Evolutionary conservation across 2,113 vertebrate genomes (phyloP), one percentile per base, ranked within the genome.

Genomic region (Laterallus jamaicensis): DNA sequence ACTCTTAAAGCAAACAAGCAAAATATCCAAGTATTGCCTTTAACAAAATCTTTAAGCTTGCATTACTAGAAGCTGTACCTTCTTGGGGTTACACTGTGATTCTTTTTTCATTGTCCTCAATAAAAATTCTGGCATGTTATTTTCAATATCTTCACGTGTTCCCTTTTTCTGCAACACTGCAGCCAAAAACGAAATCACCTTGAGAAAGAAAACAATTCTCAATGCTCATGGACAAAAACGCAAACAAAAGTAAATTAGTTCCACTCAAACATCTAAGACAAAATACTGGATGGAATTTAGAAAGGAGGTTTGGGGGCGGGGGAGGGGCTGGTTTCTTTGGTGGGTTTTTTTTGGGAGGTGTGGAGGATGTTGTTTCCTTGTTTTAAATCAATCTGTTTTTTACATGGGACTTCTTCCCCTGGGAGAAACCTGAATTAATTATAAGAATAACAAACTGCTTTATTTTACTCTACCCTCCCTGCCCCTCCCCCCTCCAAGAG

Each of bases 101-200:
- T 96, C 96, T 59, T 98, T 97, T 80, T 96, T 98, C 96, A 99
- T 97, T 77, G 98, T 98, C 95, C 97, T 97, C 92, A 97, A 93
- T 92, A 99, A 98, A 98, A 99, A 99, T 66, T 98, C 98, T 40
- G 99, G 99, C 96, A 98, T 98, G 82, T 99, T 99, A 91, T 99
- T 99, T 96, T 99, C 98, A 92, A 99, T 98, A 95, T 99, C 99
- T n/a, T 99, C 97, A 97, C 97, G 98, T 69, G 99, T 99, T 73
- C 99, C 99, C 17, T 98, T 99, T 98, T 99, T 99, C 92, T 98
- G 98, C 80, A 99, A 95, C 88, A 99, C 97, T 88, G 99, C 99
- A 97, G 99, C 99, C 96, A 99, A 97, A 97, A 99, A 99, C 19
- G 99, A 98, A 96, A 99, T 99, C 42, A 99, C 98, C 99, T 99